These are phyloP conservation scores for Lampropteryx suffumata DNA, from an alignment of 2,888 invertebrate genomes.

Conservation along the genomic window DNA sequence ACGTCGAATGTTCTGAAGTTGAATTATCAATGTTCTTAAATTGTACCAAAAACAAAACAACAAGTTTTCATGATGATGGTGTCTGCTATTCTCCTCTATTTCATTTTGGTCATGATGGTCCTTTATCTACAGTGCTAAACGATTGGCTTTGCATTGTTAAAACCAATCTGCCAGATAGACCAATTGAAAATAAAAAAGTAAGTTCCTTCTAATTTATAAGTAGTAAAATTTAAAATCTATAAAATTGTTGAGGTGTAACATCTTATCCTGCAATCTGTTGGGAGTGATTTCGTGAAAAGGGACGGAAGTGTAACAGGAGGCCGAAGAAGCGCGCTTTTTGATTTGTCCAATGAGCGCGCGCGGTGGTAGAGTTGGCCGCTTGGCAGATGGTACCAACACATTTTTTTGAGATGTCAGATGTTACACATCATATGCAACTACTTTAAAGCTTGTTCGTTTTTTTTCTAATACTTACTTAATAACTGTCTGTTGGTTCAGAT, in stretches of 20 bases:
- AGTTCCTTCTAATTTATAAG: slow-evolving; percentile 4
- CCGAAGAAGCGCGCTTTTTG: too few species aligned
- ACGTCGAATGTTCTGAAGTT: slow-evolving; percentile 85
- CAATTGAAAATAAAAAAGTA: slow-evolving; percentile 47
- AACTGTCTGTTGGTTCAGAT: slow-evolving; percentile 46
- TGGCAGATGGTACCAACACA: too few species aligned
- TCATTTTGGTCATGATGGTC: slow-evolving; percentile 32
- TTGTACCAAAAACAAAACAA: slow-evolving; percentile 68
- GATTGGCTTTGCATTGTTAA: slow-evolving; percentile 67
- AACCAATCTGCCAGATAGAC: slow-evolving; percentile 62
- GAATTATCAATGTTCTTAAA: slow-evolving; percentile 83
- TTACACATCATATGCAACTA: too few species aligned
- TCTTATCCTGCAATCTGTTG: too few species aligned
- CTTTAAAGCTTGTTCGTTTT: too few species aligned
- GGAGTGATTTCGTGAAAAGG: too few species aligned
- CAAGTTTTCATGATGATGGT: slow-evolving; percentile 27
- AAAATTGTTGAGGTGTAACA: too few species aligned
- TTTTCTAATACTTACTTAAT: not conserved
- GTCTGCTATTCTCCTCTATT: slow-evolving; percentile 42
- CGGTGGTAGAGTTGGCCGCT: too few species aligned
- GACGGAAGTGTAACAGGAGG: too few species aligned
- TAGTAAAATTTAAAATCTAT: too few species aligned
- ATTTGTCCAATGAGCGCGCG: too few species aligned
- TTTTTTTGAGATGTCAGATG: too few species aligned
- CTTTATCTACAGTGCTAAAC: slow-evolving; percentile 40